Conservation (phyloP, 2,113 vertebrate species). For the Baryphthengus martii region DNA sequence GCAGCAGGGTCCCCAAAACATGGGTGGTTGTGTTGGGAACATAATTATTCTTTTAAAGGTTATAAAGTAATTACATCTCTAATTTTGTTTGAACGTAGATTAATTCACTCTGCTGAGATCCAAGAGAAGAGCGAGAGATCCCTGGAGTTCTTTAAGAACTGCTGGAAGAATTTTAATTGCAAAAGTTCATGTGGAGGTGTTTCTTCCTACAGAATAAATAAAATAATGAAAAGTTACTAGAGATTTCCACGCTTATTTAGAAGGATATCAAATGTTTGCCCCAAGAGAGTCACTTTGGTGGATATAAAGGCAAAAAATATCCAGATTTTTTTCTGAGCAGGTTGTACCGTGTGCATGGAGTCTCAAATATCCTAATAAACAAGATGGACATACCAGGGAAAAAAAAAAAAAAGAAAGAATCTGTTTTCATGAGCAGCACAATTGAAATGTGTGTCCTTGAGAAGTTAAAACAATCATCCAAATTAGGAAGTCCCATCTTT, state of each 20-base stretch:
- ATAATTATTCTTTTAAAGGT: slow-evolving; percentile 70
- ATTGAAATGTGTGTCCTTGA: neutral
- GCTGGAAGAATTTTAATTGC: slow-evolving; percentile 67
- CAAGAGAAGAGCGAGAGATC: slow-evolving; percentile 24
- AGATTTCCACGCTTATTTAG: neutral
- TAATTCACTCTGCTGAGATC: slow-evolving; percentile 57
- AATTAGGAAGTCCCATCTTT: neutral
- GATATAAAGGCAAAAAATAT: neutral
- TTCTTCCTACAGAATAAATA: slow-evolving; percentile 34
- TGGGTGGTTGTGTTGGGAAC: slow-evolving; percentile 21
- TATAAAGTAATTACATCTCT: slow-evolving; percentile 70
- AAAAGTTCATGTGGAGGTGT: slow-evolving; percentile 37
- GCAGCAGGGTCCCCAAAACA: slow-evolving; percentile 28
- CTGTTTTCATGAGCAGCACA: neutral
- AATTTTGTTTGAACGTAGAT: slow-evolving; percentile 66
- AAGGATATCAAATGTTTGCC: neutral
- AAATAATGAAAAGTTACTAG: neutral
- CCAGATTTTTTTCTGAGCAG: neutral
- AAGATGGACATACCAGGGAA: neutral
- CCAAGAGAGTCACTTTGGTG: neutral
- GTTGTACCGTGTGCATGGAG: neutral
- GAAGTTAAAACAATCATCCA: neutral
- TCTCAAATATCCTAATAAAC: neutral
- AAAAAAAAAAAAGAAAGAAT: neutral
- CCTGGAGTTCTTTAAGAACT: slow-evolving; percentile 18